Base-by-base conservation (phyloP, 2,113 vertebrate species). In the Phyllostomus discolor region DNA sequence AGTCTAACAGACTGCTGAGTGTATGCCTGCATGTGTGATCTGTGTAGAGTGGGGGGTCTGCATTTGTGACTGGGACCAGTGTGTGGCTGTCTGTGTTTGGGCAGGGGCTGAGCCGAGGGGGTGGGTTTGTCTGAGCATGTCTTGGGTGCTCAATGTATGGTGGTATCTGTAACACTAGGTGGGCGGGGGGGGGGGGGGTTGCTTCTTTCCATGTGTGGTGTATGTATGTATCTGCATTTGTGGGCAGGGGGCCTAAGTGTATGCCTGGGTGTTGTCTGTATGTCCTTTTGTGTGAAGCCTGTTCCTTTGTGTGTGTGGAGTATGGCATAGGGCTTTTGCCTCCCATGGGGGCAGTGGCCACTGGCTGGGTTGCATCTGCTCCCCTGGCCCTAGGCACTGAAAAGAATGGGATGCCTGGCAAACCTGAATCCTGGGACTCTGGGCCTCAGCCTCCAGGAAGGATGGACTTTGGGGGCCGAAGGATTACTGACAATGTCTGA, bases 201-300 rank as follows among this genome's bases (percentile, higher is more conserved):
- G 11, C 22, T 31, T 5, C 28, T 28, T 0, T 48, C 41, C 64
- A 50, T 9, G 43, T 70, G 10, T 35, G 43, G 28, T 57, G 19
- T 48, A 15, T 72, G 16, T 76, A 24, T 78, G 31, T 73, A 33
- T 95, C 46, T 78, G 59, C 26, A 0, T 70, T 69, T 91, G 72
- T 67, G 52, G 35, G 46, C 14, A 7, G 94, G 66, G 69, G 35
- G 50, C 26, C 78, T 35, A 4, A 54, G 78, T 48, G 20, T 79
- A 62, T 96, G 19, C 88, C 96, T 86, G 59, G 88, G 92, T 92
- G 87, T 87, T 20, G 46, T 95, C 35, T 92, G 57, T 67, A 41
- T 97, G 83, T 85, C 80, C 96, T 4, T 83, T 87, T 83, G 22
- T 26, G 0, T 0, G 20, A 38, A 28, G 46, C 54, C 50, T 14